A percentile compares a stretch with the other conserved stretches of the same genome.
Conservation (phyloP, 2,888 invertebrate species). For the Drosophila ustulata region DNA sequence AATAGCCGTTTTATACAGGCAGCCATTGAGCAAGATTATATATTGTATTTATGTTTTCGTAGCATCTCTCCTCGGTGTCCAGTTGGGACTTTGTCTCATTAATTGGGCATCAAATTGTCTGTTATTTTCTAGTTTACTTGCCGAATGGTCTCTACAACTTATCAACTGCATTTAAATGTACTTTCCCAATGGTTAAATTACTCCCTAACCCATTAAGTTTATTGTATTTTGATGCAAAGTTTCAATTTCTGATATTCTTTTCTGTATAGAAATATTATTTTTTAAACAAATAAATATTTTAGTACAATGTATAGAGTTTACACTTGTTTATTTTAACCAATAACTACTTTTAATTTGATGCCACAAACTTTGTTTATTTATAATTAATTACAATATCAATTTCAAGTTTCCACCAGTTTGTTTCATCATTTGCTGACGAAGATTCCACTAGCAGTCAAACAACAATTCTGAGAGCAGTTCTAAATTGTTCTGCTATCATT, state of each 20-base stretch:
- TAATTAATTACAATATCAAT: not conserved
- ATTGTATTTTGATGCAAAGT: too few species aligned
- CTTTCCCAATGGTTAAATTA: not conserved
- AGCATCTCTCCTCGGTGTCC: not conserved
- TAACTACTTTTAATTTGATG: not conserved
- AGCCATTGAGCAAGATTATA: not conserved
- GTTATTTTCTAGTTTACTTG: constrained; percentile 2
- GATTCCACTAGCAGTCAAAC: too few species aligned
- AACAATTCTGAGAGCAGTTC: too few species aligned
- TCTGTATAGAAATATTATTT: too few species aligned
- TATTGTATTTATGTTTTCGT: not conserved
- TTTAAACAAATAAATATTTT: too few species aligned
- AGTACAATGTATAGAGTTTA: too few species aligned
- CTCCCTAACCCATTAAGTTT: too few species aligned
- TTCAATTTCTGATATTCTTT: too few species aligned
- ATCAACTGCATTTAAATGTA: not conserved
- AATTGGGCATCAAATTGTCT: constrained; percentile 1
- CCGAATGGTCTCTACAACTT: not conserved
- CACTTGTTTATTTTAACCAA: not conserved
- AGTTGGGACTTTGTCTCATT: not conserved
- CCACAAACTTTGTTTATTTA: not conserved
- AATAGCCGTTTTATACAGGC: not conserved
- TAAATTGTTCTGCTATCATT: not conserved
- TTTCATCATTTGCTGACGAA: not conserved
- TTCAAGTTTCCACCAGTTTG: not conserved